Conservation (phyloP, 2,888 invertebrate genomes). For the Cremastinae sp. region DNA sequence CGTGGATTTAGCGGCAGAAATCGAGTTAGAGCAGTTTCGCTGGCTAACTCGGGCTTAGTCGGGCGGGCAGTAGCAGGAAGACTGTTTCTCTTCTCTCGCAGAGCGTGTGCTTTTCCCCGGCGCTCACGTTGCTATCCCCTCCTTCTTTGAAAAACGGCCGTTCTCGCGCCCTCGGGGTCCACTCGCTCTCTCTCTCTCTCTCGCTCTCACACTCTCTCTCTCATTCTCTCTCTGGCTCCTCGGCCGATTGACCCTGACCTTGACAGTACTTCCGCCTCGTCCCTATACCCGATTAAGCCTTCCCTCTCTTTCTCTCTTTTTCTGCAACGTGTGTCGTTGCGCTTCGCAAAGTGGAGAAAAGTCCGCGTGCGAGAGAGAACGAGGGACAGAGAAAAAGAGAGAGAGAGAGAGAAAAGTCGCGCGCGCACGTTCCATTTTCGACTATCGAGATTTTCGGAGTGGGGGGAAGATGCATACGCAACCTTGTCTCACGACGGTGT, state of each 20-base stretch:
- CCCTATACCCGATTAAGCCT: constrained; percentile 71
- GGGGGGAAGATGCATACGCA: constrained; percentile 46
- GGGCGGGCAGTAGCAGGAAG: not conserved
- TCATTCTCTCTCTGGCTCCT: constrained; percentile 61
- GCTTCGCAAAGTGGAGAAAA: constrained; percentile 39
- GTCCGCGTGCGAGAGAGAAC: constrained; percentile 17
- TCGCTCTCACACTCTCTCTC: constrained; percentile 51
- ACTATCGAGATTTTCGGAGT: constrained; percentile 49
- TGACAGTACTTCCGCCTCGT: constrained; percentile 78
- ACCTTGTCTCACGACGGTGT: constrained; percentile 43
- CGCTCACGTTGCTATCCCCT: constrained; percentile 35
- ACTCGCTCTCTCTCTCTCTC: constrained; percentile 51
- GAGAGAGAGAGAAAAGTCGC: constrained; percentile 29
- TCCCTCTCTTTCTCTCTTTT: constrained; percentile 46
- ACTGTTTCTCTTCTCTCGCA: constrained; percentile 10
- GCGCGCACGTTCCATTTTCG: constrained; percentile 60
- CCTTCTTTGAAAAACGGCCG: constrained; percentile 31
- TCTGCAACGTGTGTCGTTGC: constrained; percentile 42
- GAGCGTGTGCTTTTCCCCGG: constrained; percentile 33
- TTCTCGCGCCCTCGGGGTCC: constrained; percentile 50
- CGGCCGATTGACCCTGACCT: constrained; percentile 79
- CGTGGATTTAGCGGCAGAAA: too few relatives aligned
- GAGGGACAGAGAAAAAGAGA: not conserved
- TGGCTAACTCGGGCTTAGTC: too few relatives aligned
- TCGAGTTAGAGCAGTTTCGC: too few relatives aligned